Evolutionary conservation across 2,113 vertebrate genomes (phyloP).

Genomic region (Sminthopsis crassicaudata): DNA sequence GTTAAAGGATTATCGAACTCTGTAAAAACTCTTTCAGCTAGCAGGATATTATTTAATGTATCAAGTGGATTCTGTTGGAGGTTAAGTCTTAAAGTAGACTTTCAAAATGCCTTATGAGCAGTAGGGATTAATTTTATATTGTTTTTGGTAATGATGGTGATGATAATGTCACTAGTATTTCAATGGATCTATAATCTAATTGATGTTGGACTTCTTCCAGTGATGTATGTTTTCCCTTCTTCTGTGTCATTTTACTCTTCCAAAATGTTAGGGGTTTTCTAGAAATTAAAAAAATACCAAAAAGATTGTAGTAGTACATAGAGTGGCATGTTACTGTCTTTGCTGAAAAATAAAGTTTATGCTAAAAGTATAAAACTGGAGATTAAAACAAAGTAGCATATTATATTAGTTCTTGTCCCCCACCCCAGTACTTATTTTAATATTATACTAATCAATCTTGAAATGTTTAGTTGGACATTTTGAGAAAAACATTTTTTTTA

Average conservation of each 20-base stretch:
- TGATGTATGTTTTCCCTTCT: neutral
- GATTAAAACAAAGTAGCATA: neutral
- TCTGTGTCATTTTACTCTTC: neutral
- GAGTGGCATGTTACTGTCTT: neutral
- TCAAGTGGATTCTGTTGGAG: neutral
- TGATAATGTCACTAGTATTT: neutral
- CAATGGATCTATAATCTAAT: neutral
- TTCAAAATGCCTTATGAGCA: neutral
- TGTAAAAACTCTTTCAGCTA: neutral
- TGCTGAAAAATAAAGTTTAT: neutral
- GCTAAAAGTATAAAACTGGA: neutral
- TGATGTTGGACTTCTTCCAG: neutral
- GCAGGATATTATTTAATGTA: neutral
- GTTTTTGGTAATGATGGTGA: neutral
- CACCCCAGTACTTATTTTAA: neutral
- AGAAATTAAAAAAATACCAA: neutral
- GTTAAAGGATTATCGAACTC: neutral
- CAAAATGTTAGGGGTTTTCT: neutral
- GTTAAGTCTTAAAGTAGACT: neutral
- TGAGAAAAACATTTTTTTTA: neutral
- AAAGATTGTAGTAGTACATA: neutral
- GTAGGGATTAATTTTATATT: accelerated
- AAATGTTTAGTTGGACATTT: neutral
- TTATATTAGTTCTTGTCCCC: neutral
- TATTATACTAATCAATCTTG: neutral